Evolutionary conservation across 2,797 vertebrate genomes (phyloP).

Genomic region (Rhinogobio ventralis): DNA sequence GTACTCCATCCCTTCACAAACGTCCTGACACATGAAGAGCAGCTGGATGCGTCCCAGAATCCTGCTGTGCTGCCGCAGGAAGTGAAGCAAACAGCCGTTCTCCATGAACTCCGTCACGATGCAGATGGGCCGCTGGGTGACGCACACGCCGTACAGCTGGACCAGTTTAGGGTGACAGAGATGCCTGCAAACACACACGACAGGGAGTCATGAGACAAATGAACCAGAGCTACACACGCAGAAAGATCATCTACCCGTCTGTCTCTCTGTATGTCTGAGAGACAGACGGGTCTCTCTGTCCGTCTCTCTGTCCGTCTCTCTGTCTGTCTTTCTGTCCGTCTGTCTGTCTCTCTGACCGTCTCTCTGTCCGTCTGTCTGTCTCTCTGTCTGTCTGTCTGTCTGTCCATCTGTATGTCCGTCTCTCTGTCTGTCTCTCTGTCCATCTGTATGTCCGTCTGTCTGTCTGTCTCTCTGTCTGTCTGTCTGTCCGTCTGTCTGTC

Average conservation of each 20-base stretch:
- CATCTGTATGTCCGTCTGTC: fast-evolving
- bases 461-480: too few relatives aligned
- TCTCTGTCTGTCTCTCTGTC: fast-evolving
- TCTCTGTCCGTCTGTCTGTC: too few relatives aligned
- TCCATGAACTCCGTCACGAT: conserved; percentile 90
- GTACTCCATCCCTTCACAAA: conserved; percentile 89
- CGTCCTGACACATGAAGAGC: conserved; percentile 83
- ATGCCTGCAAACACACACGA: conserved; percentile 73
- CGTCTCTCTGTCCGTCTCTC: fast-evolving
- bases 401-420: too few relatives aligned
- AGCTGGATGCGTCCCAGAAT: conserved; percentile 64
- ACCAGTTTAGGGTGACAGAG: conserved; percentile 86
- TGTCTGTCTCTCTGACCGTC: fast-evolving
- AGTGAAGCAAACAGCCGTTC: conserved; percentile 83
- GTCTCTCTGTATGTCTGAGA: fast-evolving
- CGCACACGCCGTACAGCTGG: conserved; percentile 87
- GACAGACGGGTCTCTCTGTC: too few relatives aligned
- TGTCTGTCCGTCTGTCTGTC: too few relatives aligned
- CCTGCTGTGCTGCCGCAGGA: conserved; percentile 72
- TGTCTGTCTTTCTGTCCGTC: too few relatives aligned
- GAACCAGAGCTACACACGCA: background rate
- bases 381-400: fast-evolving
- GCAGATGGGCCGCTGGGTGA: conserved; percentile 78
- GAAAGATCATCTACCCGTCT: too few relatives aligned
- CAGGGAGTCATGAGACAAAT: too few relatives aligned